Evolutionary conservation across 1,140 invertebrate species (phyloP), one percentile per base, ranked within the genome.

Genomic region (Atta cephalotes): DNA sequence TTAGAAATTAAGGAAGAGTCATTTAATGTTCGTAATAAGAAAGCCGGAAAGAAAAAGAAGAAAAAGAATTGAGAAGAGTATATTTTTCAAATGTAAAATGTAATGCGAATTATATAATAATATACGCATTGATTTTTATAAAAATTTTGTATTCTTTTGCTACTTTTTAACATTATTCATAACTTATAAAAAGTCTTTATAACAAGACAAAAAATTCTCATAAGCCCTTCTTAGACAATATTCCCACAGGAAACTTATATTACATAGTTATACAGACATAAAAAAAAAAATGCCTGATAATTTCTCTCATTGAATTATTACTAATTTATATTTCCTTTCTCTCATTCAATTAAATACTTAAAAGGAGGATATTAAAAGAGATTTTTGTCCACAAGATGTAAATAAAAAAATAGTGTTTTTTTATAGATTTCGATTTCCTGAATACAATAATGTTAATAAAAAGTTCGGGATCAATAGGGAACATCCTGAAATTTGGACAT

Each of bases 141-240:
- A 84, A 84, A 84, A 74, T 31, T 51, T 51, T 76, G 9, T 82
- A 82, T 76, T 76, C 4, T 71, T 21, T 49, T 25, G 2, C 51
- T 71, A 81, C 35, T 71, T 60, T 78, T 49, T n/a, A 62, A 76
- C 39, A 76, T 74, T 76, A 74, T 62, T 62, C 18, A 76, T 16
- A 71, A 71, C 14, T 76, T 84, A 76, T 12, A 60, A 60, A 60
- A 60, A 74, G 39, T 84, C 80, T 84, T 84, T 84, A 84, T 74
- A 74, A 72, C 80, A 82, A 84, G 56, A 84, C 70, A 76, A 7
- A 74, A 72, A 74, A 60, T 62, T 62, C 7, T 76, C 3, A 84
- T 81, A 21, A 21, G 16, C 21, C 25, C 18, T 82, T 56, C 2
- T 80, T 72, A 49, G 3, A 62, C 12, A 63, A 60, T 82, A 82